Evolutionary conservation across 2,797 vertebrate species (phyloP), one percentile per base, ranked within the genome.

Genomic region (Pipistrellus pipistrellus): DNA sequence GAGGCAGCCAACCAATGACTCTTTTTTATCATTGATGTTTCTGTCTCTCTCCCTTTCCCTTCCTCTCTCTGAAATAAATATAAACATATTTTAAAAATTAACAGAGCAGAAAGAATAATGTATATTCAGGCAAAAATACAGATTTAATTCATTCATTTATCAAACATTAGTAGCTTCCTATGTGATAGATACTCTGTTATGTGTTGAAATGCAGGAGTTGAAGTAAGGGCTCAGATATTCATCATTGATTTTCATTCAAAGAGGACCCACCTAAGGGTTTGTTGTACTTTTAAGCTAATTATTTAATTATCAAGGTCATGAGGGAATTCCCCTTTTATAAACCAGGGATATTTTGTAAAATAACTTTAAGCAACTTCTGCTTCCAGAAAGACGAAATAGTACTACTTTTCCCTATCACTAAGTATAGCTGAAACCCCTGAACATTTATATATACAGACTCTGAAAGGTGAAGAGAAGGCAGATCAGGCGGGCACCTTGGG

Each of bases 181-280:
- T 92, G 27, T 83, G 9, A 84, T 48, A 75, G 44, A 25, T 53
- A 77, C 18, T 72, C 32, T 30, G 21, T 77, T 75, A 41, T 20
- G 3, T 38, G 11, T 85, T 76, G 66, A 88, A 91, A 66, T 81
- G 64, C 83, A 87, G 12, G 5, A 8, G 30, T 66, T 77, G 30
- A 14, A 77, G 23, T 81, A 51, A 64, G 71, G 44, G n/a, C 66
- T 35, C 64, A 51, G 27, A 62, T 75, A 11, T 76, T 88, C 44
- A 5, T 35, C 46, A 86, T 93, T 62, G 13, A 64, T 81, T 88
- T 95, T 93, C 15, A n/a, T 46, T 73, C 80, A 71, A 91, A 91
- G 44, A 44, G 35, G 23, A 57, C 6, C 18, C n/a, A 88, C 21
- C 53, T 71, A 72, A 82, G 48, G 4, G 77, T 89, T 93, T 77